phyloP scores from a whole-genome alignment of 2,113 vertebrate species.

The Platycercus adscitus region DNA sequence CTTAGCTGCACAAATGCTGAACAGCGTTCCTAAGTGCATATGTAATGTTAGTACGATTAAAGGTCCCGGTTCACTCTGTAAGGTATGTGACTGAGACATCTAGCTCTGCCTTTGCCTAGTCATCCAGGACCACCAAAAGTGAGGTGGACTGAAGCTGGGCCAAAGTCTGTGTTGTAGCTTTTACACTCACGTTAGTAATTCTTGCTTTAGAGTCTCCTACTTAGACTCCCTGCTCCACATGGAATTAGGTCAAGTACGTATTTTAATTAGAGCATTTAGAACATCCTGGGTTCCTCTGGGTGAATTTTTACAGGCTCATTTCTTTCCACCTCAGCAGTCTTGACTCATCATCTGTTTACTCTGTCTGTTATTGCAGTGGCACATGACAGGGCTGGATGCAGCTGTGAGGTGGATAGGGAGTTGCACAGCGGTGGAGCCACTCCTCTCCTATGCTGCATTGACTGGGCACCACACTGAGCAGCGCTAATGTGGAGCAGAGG shows the following conservation, averaged over 20 bases:
- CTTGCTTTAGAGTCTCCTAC: not conserved
- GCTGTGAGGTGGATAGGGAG: not conserved
- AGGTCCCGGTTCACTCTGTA: not conserved
- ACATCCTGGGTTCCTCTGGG: not conserved
- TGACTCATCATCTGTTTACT: not conserved
- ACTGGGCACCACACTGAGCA: not conserved
- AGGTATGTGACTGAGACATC: not conserved
- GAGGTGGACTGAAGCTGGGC: not conserved
- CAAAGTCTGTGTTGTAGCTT: not conserved
- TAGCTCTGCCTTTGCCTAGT: not conserved
- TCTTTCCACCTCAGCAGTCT: not conserved
- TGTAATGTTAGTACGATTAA: not conserved
- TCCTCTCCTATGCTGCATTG: not conserved
- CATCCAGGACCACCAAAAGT: not conserved
- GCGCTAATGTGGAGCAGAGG: not conserved
- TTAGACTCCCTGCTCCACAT: not conserved
- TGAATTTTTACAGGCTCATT: not conserved
- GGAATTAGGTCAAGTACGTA: not conserved
- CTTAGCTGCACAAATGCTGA: not conserved
- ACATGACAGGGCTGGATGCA: not conserved
- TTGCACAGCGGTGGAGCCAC: not conserved
- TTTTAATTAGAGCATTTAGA: constrained; percentile 3
- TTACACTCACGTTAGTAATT: not conserved
- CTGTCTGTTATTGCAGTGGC: not conserved
- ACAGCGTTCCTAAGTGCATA: not conserved